Base-by-base conservation (phyloP, 2,113 vertebrate genomes). In the Petrocephalus zakoni region DNA sequence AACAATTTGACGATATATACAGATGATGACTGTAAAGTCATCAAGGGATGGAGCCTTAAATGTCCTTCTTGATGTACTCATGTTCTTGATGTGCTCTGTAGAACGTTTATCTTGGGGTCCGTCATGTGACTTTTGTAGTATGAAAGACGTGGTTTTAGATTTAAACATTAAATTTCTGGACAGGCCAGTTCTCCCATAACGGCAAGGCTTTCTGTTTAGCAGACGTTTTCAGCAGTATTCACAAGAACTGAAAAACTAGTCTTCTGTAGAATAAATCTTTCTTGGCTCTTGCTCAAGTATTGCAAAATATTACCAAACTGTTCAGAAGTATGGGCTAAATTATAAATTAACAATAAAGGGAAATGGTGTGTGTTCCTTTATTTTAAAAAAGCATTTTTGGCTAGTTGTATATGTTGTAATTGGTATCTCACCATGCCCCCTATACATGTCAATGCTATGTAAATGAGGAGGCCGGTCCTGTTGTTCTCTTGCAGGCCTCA, bases 401-500 rank as follows among this genome's bases (percentile, higher is more conserved):
- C 17, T 19, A 83, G 78, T 47, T 49, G 78, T 22, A 47, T 49
- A 22, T 46, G 5, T 83, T 83, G 2, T 83, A 49, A 83, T 83
- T 83, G 46, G 7, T 22, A 4, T 46, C 8, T 86, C 7, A n/a
- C 52, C 13, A 53, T 49, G 29, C n/a, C 51, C 51, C 51, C 5
- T 25, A 19, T 37, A 11, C 2, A 29, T 83, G 2, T 49, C 22
- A n/a, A 83, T 49, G 10, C 2, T 8, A 1, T 86, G 49, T 34
- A 37, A 19, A 86, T 55, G 5, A 34, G 29, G 51, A 55, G 5
- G 15, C 15, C 2, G 10, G n/a, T 9, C 13, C 1, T 17, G 72
- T 42, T 4, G 58, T 0, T 91, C 61, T 4, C 10, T 56, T 51
- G 34, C 90, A 95, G 95, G 91, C 90, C 0, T 0, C 89, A 1